A percentile compares a stretch with the other conserved stretches of the same genome.
phyloP scores from a whole-genome alignment of 2,113 vertebrate genomes.

The Festucalex cinctus region DNA sequence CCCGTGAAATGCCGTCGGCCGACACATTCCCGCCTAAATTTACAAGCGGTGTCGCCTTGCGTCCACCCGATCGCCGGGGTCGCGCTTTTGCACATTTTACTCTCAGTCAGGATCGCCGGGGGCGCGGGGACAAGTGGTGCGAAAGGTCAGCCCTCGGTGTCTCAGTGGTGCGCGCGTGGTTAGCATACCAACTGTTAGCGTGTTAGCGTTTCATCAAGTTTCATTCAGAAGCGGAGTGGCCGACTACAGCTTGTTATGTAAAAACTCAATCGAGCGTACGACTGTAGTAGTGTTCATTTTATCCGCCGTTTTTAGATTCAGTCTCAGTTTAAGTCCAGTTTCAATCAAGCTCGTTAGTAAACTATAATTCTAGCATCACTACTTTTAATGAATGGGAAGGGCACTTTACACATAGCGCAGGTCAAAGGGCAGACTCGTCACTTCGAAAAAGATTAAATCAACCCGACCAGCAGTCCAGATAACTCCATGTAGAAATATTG shows the following conservation, averaged over 20 bases:
- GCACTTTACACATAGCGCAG: no score
- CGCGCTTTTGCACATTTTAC: conserved; percentile 3
- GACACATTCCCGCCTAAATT: not conserved
- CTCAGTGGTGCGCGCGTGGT: not conserved
- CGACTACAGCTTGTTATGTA: not conserved
- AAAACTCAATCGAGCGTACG: not conserved
- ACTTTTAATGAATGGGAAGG: no score
- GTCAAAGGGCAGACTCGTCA: no score
- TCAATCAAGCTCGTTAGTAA: no score
- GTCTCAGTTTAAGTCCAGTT: no score
- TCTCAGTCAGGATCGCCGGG: not conserved
- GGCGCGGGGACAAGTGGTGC: not conserved
- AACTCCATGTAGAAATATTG: not conserved
- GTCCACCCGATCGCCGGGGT: not conserved
- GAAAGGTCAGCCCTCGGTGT: not conserved
- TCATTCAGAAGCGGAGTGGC: not conserved
- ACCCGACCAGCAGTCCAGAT: no score
- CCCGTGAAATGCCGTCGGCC: not conserved
- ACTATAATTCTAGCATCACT: no score
- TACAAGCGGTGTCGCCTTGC: conserved; percentile 3
- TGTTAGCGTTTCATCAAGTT: not conserved
- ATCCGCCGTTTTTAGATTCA: no score
- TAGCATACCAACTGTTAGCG: not conserved
- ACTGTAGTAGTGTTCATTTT: no score
- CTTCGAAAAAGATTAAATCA: no score